Evolutionary conservation across 2,888 invertebrate genomes (phyloP), one percentile per base, ranked within the genome.

Genomic region (Cylindroiulus punctatus): DNA sequence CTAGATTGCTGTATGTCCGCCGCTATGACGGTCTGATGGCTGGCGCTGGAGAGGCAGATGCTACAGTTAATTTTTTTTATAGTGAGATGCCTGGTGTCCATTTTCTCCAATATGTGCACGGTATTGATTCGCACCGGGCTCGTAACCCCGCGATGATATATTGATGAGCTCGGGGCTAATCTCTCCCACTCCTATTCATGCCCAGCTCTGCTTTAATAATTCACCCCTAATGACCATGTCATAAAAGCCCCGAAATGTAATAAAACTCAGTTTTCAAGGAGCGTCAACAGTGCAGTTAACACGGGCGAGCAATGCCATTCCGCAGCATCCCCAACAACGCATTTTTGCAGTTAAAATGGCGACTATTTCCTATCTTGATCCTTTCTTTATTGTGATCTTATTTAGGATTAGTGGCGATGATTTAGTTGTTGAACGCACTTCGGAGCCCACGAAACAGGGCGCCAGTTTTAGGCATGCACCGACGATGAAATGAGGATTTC

Each of bases 141-240:
- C 10, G 65, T 3, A 65, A 10, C 26, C 65, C 10, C 4, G 65
- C 65, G 19, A 65, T 65, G 65, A 22, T 65, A 65, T 65, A 65
- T 65, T 65, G 65, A 65, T 65, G 65, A 65, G 65, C 65, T 65
- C 12, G 65, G 65, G 22, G 22, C 65, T 65, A 65, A 65, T 65
- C 65, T 65, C 65, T 65, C 65, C 65, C 65, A 65, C 65, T 65
- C 65, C 65, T 65, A 65, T 65, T 65, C 65, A 65, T 65, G 65
- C 65, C 65, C 65, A 26, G 65, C 65, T 65, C 65, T 65, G 65
- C 65, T 65, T 65, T 65, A 65, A 65, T 65, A 65, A 65, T 65
- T 65, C 65, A 65, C 65, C 65, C 65, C 65, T 65, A 65, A 65
- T 65, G 65, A 65, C 65, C 65, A 65, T 65, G 65, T 65, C 65